These are phyloP conservation scores for Hydrotaea diabolus DNA, from an alignment of 2,888 invertebrate species.

Conservation along the genomic window DNA sequence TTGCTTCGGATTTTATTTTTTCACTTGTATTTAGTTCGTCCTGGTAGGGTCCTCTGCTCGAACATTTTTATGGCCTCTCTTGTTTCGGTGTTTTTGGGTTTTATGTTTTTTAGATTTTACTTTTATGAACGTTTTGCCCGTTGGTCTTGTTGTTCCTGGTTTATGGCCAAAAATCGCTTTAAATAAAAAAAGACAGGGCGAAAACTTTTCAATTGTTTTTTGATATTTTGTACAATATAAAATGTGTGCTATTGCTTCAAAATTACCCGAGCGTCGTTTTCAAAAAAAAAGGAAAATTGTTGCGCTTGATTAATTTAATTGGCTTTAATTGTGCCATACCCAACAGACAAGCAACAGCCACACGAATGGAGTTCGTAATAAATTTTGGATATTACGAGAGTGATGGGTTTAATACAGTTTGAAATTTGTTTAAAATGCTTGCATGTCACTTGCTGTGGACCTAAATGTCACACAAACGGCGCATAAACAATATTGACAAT, in stretches of 20 bases:
- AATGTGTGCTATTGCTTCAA: background rate
- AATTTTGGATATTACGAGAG: background rate
- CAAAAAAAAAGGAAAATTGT: constrained; percentile 40
- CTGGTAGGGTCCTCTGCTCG: background rate
- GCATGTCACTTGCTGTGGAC: no score
- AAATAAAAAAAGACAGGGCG: constrained; percentile 35
- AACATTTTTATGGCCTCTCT: constrained; percentile 58
- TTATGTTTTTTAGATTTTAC: constrained; percentile 41
- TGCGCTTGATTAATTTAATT: constrained; percentile 67
- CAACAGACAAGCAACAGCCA: background rate
- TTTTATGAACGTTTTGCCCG: background rate
- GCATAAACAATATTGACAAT: no score
- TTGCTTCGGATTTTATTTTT: background rate
- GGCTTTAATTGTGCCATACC: constrained; percentile 59
- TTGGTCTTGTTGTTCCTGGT: constrained; percentile 39
- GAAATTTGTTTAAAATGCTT: no score
- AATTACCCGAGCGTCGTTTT: background rate
- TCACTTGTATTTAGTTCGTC: background rate
- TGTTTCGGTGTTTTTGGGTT: constrained; percentile 56
- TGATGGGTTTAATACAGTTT: no score
- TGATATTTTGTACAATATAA: constrained; percentile 46
- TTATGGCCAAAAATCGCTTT: constrained; percentile 45
- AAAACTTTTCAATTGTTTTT: constrained; percentile 59
- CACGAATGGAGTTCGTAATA: background rate
- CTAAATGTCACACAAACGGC: no score